Base-by-base conservation (phyloP, 2,888 invertebrate species). In the Drosophila pullipes region DNA sequence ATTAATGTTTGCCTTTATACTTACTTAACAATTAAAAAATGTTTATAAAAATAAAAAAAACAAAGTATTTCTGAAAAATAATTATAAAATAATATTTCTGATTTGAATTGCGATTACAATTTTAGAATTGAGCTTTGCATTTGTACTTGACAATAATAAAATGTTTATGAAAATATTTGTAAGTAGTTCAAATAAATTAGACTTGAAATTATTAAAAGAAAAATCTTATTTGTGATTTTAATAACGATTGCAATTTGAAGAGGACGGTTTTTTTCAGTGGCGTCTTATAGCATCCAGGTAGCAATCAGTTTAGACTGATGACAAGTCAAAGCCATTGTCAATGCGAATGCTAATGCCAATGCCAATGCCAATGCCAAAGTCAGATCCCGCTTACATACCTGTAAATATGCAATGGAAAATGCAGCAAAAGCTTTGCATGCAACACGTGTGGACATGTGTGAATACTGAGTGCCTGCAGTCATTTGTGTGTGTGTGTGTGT, bases 401-500 rank as follows among this genome's bases (percentile, higher is more conserved):
- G 41, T 35, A 70, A 41, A 61, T 71, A 61, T 71, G 70, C 72
- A 57, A 61, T 33, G 47, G 22, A 59, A 47, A 69, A 55, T 61
- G 37, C 28, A 41, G 18, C 47, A 35, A 50, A 59, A 68, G 50
- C 58, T 62, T n/a, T 33, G 18, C 5, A 16, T 35, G 47, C 28
- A 50, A 47, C 16, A 25, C 47, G 25, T 47, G 9, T 13, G 7
- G 39, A 16, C 3, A 6, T 16, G 25, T 11, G 22, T 55, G 22
- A 28, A 11, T 50, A n/a, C 10, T 30, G 30, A 50, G 3, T 50
- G 30, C n/a, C n/a, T n/a, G 3, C 0, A 3, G 18, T 18, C 5
- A 55, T 6, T 11, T 25, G 7, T 10, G 25, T 11, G 25, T 16
- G 28, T 47, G 18, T 39, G 39, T 31, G 30, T 13, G 30, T 25